phyloP scores from a whole-genome alignment of 2,888 invertebrate species.

The Myopa testacea region DNA sequence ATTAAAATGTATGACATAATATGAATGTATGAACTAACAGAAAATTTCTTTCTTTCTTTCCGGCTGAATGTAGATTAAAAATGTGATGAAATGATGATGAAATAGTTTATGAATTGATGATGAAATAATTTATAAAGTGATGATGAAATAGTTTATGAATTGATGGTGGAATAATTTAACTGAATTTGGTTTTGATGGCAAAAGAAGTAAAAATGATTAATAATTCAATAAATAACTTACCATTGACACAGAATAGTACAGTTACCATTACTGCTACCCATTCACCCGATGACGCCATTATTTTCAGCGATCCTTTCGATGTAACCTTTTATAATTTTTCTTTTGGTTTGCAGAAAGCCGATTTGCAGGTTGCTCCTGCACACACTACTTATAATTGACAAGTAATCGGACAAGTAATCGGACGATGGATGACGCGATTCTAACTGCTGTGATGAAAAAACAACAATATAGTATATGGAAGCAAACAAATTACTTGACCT shows the following conservation, averaged over 20 bases:
- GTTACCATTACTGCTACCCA: not conserved
- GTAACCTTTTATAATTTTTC: not conserved
- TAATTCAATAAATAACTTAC: not conserved
- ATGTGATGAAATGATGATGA: too few species aligned
- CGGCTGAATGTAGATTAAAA: too few species aligned
- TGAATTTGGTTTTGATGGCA: not conserved
- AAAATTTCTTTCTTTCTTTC: too few species aligned
- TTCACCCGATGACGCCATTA: constrained; percentile 22
- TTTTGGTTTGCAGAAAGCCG: not conserved
- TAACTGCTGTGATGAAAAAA: constrained; percentile 1
- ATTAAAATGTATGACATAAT: too few species aligned
- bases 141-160: too few species aligned
- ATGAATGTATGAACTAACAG: too few species aligned
- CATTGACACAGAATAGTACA: constrained; percentile 10
- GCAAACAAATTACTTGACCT: not conserved
- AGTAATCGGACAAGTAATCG: not conserved
- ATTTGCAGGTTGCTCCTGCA: too few species aligned
- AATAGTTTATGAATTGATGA: not conserved
- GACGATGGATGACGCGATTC: not conserved
- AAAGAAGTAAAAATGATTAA: not conserved
- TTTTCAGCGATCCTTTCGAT: not conserved
- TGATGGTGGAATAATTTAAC: not conserved
- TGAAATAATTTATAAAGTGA: too few species aligned
- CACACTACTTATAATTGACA: not conserved
- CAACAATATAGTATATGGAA: constrained; percentile 5